Evolutionary conservation across 1,140 invertebrate species (phyloP), one percentile per base, ranked within the genome.

Genomic region (Venustaconcha ellipsiformis): DNA sequence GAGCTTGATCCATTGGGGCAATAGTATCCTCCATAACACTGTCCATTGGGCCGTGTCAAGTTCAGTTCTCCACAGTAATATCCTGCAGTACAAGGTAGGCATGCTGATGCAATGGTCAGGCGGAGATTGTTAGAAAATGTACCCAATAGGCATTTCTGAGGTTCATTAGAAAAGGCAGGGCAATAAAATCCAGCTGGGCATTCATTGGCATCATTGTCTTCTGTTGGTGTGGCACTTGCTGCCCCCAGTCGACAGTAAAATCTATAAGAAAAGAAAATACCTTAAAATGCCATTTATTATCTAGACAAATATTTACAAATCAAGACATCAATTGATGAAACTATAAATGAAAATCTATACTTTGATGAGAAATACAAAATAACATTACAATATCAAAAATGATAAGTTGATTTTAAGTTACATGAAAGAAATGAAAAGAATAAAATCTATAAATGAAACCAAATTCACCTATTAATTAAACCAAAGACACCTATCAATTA

Each of bases 161-260:
- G 87, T 74, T 85, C 84, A 57, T 80, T 70, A 6, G 81, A 84
- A 26, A 81, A 77, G 56, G 60, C 55, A 20, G 85, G 85, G 80
- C 87, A 88, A 74, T 78, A 88, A 70, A 84, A 80, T 60, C 87
- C 87, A 1, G 79, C 82, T 57, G 87, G 87, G 83, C 87, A 88
- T 74, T 83, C 78, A 62, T 86, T 79, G 12, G 87, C 87, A 80
- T 88, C 83, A 20, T 26, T 17, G n/a, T 81, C 84, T 72, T 88
- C 83, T 30, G 37, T 81, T 14, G 87, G 87, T 14, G 86, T 87
- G 48, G 83, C 85, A 14, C 85, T 84, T 37, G 76, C 74, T 14
- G 87, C 87, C 2, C 79, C 78, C 71, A 82, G 84, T 57, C 82
- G 72, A 79, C 87, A 88, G 83, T 82, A 88, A 65, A 80, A 88